Base-by-base conservation (phyloP, 2,888 invertebrate species). In the Sepioteuthis lessoniana region DNA sequence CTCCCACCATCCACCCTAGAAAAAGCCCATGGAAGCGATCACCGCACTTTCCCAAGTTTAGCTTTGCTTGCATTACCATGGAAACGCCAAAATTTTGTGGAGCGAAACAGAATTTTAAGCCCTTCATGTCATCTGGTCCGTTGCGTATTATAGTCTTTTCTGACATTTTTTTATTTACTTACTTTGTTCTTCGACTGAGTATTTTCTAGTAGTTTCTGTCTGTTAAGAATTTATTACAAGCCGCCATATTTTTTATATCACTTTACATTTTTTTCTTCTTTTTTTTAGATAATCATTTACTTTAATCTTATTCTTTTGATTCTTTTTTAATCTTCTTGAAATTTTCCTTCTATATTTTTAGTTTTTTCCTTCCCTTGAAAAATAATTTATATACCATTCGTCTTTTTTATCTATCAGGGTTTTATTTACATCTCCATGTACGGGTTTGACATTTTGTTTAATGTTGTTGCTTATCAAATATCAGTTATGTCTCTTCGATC, bases 101-200 rank as follows among this genome's bases (percentile, higher is more conserved):
- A 76, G 76, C 76, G 76, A 0, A 76, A 76, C 76, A 35, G n/a
- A 76, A 76, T 76, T n/a, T n/a, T 76, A 76, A 76, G 76, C 19
- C n/a, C n/a, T 76, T n/a, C n/a, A 76, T 76, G 76, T 76, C 76
- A 76, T 76, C n/a, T n/a, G 76, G 76, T 76, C 35, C 76, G 76
- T 76, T 76, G 76, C 10, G 16, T n/a, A n/a, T 76, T 76, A 76
- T 76, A 76, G n/a, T 76, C n/a, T 76, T n/a, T 10, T n/a, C n/a
- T 76, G n/a, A 10, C 13, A 19, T 76, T n/a, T 76, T 35, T 55
- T 55, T 25, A 13, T 55, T 76, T 76, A 76, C 25, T n/a, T n/a
- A n/a, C 16, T 76, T 76, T 35, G 5, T n/a, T 35, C 76, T 35
- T 60, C 25, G 8, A 8, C n/a, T 13, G 13, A n/a, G 13, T 76